Conservation (phyloP, 2,113 vertebrate genomes). For the Trematomus loennbergii region DNA sequence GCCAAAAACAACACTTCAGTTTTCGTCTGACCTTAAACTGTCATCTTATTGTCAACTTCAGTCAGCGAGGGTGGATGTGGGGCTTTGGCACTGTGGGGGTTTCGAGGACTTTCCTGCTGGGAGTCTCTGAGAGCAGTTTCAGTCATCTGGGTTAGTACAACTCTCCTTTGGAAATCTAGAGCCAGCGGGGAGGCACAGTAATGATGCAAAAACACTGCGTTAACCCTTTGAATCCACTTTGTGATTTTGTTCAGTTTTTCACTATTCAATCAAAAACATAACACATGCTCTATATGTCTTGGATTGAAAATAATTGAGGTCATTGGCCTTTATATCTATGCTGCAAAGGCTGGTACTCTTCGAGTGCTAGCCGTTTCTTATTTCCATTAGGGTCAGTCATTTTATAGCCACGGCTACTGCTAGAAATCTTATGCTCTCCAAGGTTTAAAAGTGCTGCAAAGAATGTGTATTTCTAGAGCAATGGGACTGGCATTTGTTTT, state of each 20-base stretch:
- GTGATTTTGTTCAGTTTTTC: neutral
- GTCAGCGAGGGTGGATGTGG: neutral
- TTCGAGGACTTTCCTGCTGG: neutral
- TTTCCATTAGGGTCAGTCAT: neutral
- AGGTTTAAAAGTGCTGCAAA: too few relatives aligned
- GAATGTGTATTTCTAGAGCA: too few relatives aligned
- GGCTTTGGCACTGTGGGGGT: neutral
- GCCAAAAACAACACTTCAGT: constrained; percentile 47
- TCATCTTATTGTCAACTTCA: constrained; percentile 45
- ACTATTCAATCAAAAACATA: neutral
- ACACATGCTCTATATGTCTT: neutral
- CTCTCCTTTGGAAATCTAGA: constrained; percentile 5
- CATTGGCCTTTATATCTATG: neutral
- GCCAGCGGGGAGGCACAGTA: neutral
- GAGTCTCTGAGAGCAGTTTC: constrained; percentile 1
- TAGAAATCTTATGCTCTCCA: too few relatives aligned
- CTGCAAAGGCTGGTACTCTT: neutral
- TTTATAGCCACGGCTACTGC: neutral
- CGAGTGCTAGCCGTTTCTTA: neutral
- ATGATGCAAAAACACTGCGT: constrained; percentile 5
- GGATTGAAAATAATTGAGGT: neutral
- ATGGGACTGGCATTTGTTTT: too few relatives aligned
- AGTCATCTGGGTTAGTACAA: constrained; percentile 34
- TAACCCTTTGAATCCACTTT: neutral
- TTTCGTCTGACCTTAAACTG: constrained; percentile 57